Conservation (phyloP, 2,888 invertebrate genomes). For the Capitulum mitella region DNA sequence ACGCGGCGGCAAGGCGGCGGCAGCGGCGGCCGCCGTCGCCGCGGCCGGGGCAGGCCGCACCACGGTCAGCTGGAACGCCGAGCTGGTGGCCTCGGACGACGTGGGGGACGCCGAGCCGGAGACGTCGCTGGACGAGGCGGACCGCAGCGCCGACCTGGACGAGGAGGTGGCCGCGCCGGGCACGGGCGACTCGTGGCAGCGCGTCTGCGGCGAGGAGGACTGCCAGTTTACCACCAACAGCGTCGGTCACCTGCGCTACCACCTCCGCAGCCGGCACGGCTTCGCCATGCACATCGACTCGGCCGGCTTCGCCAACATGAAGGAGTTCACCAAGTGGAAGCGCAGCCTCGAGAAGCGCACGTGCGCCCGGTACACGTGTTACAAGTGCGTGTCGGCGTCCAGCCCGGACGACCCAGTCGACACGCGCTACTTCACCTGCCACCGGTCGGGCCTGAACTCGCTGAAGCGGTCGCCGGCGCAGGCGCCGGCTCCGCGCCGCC, state of each 20-base stretch:
- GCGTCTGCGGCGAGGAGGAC: background rate
- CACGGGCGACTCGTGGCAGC: background rate
- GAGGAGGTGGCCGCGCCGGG: background rate
- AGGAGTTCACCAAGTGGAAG: background rate
- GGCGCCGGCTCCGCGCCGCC: background rate
- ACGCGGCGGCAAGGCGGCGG: background rate
- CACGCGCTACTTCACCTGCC: background rate
- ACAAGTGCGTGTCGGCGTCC: background rate
- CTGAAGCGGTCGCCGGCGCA: background rate
- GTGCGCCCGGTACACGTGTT: slow-evolving; percentile 1
- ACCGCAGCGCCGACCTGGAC: background rate
- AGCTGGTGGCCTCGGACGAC: background rate
- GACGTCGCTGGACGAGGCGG: background rate
- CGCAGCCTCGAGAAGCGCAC: slow-evolving; percentile 18
- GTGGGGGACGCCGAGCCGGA: background rate
- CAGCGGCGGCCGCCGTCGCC: background rate
- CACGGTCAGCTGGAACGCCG: background rate
- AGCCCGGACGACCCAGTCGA: background rate
- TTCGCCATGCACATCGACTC: slow-evolving; percentile 24
- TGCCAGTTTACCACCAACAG: slow-evolving; percentile 1
- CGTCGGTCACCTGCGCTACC: background rate
- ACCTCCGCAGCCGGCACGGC: background rate
- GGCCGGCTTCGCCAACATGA: background rate
- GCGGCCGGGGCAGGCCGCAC: background rate
- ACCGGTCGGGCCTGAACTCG: background rate